Evolutionary conservation across 2,113 vertebrate species (phyloP), one percentile per base, ranked within the genome.

Genomic region (Chiloscyllium plagiosum): DNA sequence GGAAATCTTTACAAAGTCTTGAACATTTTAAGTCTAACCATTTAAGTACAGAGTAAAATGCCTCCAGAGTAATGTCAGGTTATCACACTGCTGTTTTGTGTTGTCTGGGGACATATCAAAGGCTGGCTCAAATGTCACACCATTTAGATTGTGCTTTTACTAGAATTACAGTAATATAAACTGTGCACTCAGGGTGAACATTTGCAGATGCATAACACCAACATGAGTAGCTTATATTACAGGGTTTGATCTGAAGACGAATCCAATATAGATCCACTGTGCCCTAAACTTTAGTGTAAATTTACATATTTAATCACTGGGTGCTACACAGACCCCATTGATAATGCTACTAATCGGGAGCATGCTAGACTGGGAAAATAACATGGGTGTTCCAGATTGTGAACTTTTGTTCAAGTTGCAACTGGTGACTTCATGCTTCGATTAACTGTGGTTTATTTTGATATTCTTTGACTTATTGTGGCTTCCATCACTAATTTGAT

Each of bases 401-500:
- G 56, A 93, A 93, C n/a, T 93, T 93, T 19, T 66, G 89, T 65
- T 93, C 61, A 37, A 37, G 89, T 93, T 66, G 89, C 89, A n/a
- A 66, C 20, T 66, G 89, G 33, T 37, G 65, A 42, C 89, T 66
- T 66, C 61, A 93, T 66, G 89, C 61, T 93, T 93, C 61, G 20
- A 93, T 93, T 93, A 93, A 61, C n/a, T n/a, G 61, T 2, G 61
- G 26, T 93, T 66, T 66, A 93, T 93, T 93, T 93, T 93, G 89
- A 93, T 93, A 93, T 93, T 93, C 89, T 93, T 66, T 93, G 89
- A 93, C 89, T 66, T 66, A 93, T 66, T 93, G 89, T 66, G 89
- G 89, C 33, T 93, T 68, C 89, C 89, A 66, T 93, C 89, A 17
- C 89, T 93, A 93, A 93, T 93, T 68, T 68, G 89, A 93, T 66